These are phyloP conservation scores for Cydia splendana DNA, from an alignment of 1,140 invertebrate genomes.

Conservation along the genomic window DNA sequence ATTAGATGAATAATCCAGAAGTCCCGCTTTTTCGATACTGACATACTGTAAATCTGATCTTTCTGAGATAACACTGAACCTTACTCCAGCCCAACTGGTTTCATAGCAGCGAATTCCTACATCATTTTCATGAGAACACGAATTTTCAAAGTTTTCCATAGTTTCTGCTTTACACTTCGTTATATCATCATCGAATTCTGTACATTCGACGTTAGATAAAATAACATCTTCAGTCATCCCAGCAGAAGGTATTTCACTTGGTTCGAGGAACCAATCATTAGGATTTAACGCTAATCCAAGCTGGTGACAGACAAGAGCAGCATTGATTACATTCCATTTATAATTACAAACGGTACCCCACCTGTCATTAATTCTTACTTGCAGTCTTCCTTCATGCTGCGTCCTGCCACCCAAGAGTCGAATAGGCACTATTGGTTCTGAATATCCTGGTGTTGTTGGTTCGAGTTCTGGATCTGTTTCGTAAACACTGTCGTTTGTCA, in stretches of 20 bases:
- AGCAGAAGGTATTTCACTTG: constrained; percentile 88
- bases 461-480: constrained; percentile 80
- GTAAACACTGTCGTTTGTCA: constrained; percentile 82
- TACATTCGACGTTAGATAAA: constrained; percentile 94
- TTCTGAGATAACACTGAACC: constrained; percentile 93
- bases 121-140: constrained; percentile 92
- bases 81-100: constrained; percentile 94
- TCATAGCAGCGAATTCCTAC: constrained; percentile 94
- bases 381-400: constrained; percentile 88
- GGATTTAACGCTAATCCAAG: constrained; percentile 96
- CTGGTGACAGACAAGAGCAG: constrained; percentile 97
- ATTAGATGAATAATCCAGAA: constrained; percentile 95
- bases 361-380: constrained; percentile 88
- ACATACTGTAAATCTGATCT: constrained; percentile 93
- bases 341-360: constrained; percentile 99
- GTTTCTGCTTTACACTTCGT: constrained; percentile 91
- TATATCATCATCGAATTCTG: constrained; percentile 95
- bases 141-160: constrained; percentile 91
- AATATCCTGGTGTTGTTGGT: constrained; percentile 79
- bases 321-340: constrained; percentile 95
- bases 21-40: constrained; percentile 94
- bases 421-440: constrained; percentile 83
- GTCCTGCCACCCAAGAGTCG: constrained; percentile 88
- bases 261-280: constrained; percentile 92
- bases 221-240: constrained; percentile 89